Evolutionary conservation across 2,113 vertebrate genomes (phyloP).

Genomic region (Triplophysa tibetana): DNA sequence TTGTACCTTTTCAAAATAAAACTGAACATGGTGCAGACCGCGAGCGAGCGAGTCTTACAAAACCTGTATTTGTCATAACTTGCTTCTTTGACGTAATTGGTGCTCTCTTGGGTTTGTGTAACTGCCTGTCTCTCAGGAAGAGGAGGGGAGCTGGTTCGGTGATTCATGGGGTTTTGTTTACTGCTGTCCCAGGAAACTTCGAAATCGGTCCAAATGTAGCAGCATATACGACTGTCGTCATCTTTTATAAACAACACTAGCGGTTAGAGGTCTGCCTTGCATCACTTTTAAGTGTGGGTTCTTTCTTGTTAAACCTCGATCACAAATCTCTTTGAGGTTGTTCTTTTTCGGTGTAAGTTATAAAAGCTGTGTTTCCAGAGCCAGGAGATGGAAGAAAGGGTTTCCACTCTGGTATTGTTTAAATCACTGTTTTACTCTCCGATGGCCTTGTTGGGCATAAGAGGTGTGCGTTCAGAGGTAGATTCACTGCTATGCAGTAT

Average conservation of each 20-base stretch:
- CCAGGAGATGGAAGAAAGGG: too few relatives aligned
- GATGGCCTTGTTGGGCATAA: not conserved
- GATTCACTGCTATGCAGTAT: slow-evolving; percentile 6
- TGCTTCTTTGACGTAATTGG: slow-evolving; percentile 28
- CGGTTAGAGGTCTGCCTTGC: not conserved
- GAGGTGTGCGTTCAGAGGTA: not conserved
- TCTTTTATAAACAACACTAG: slow-evolving; percentile 11
- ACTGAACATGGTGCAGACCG: slow-evolving; percentile 39
- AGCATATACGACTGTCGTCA: not conserved
- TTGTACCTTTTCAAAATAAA: slow-evolving; percentile 38
- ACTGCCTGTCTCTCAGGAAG: slow-evolving; percentile 11
- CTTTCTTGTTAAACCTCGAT: slow-evolving; percentile 5
- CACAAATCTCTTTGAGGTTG: not conserved
- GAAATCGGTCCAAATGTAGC: not conserved
- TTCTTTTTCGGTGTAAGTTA: not conserved
- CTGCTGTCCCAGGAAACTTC: slow-evolving; percentile 15
- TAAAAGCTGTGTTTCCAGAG: not conserved
- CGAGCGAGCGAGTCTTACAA: slow-evolving; percentile 14
- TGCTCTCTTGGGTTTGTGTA: slow-evolving; percentile 41
- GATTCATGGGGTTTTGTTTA: not conserved
- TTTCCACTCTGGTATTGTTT: slow-evolving; percentile 5
- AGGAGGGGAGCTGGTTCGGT: not conserved
- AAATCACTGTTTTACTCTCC: not conserved
- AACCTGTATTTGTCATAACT: not conserved
- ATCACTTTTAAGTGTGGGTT: not conserved